phyloP scores from a whole-genome alignment of 2,797 vertebrate species.

The Tokudaia muenninki region DNA sequence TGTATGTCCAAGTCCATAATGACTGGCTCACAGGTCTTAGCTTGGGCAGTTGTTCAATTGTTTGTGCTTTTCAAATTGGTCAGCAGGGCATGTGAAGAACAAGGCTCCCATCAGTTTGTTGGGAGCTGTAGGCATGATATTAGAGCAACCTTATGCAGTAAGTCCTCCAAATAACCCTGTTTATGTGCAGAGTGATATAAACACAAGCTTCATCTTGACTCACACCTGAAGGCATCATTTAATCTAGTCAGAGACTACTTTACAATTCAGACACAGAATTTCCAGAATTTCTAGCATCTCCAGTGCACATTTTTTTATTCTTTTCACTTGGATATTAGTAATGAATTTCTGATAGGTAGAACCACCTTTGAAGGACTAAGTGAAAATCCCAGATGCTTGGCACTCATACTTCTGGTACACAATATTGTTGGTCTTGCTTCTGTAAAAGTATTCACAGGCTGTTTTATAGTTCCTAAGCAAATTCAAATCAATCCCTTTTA shows the following conservation, averaged over 20 bases:
- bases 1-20: not conserved
- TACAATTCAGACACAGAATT: not conserved
- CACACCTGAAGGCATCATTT: not conserved
- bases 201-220: not conserved
- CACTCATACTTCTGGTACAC: not conserved
- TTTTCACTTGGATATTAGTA: not conserved
- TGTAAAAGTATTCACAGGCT: not conserved
- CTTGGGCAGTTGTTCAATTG: not conserved
- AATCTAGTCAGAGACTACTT: not conserved
- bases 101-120: not conserved
- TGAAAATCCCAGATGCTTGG: not conserved
- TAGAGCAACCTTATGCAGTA: accelerated
- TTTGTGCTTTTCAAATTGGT: not conserved
- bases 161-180: not conserved
- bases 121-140: not conserved
- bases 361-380: not conserved
- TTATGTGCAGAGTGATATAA: not conserved
- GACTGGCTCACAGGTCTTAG: not conserved
- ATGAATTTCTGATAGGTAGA: not conserved
- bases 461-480: conserved; percentile 31
- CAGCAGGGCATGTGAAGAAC: not conserved
- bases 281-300: not conserved
- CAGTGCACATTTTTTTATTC: not conserved
- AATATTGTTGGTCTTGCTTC: not conserved
- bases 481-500: not conserved